These are phyloP conservation scores for Cryptomyrus ogoouensis DNA, from an alignment of 2,113 vertebrate genomes.

Conservation along the genomic window DNA sequence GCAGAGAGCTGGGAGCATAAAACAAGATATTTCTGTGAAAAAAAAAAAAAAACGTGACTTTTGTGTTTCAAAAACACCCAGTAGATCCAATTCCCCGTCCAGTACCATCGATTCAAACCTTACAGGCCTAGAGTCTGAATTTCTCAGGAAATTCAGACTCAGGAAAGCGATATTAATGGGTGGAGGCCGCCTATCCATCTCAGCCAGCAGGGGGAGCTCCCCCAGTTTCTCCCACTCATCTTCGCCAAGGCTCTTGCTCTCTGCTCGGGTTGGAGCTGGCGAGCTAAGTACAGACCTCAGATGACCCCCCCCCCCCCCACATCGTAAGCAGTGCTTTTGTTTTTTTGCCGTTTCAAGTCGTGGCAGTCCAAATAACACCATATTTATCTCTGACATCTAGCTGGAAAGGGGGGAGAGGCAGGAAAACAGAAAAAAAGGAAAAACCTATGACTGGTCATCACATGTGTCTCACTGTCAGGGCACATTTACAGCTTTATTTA, in stretches of 20 bases:
- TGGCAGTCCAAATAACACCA: constrained; percentile 13
- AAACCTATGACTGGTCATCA: constrained; percentile 5
- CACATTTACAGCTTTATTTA: constrained; percentile 11
- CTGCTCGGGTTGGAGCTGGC: not conserved
- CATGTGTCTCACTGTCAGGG: not conserved
- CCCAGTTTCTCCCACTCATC: constrained; percentile 31
- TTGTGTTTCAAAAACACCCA: not conserved
- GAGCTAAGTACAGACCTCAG: constrained; percentile 48
- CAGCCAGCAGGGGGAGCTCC: constrained; percentile 51
- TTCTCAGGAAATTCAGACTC: not conserved
- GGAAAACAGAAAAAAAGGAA: not conserved
- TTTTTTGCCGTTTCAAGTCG: not conserved
- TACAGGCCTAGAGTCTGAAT: not conserved
- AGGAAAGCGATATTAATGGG: not conserved
- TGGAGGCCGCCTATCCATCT: not conserved
- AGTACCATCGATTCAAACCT: not conserved
- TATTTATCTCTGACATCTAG: not conserved
- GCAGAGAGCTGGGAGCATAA: not conserved
- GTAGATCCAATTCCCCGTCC: not conserved
- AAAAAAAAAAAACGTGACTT: not conserved
- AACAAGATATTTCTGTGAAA: not conserved
- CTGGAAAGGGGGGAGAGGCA: not conserved
- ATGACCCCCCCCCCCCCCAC: constrained; percentile 40
- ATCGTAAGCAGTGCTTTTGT: not conserved
- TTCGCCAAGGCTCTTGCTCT: not conserved